Base-by-base conservation (phyloP, 2,113 vertebrate species). In the Takifugu flavidus region DNA sequence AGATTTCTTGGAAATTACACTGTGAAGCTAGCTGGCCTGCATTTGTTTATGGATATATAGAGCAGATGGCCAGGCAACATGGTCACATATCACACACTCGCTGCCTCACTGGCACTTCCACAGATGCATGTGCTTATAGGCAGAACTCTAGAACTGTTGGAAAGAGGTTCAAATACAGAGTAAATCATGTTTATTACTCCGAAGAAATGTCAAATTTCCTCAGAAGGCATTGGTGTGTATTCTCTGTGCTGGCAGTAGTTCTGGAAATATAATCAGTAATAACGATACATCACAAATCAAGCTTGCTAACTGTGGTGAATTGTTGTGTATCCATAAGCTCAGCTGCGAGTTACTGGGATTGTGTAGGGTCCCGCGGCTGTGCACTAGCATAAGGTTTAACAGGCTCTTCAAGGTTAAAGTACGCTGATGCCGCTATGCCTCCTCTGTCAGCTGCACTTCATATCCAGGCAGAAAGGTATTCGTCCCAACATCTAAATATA, bases 61-160 rank as follows among this genome's bases (percentile, higher is more conserved):
- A 91, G 87, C 90, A 92, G 90, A 91, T 91, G 90, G 87, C 69
- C 68, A 25, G 77, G 69, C 86, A 83, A 82, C 79, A 83, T 82
- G 87, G 82, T 85, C 86, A 53, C 77, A 82, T 86, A 82, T 87
- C 82, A 69, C 76, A 72, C 77, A 67, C 75, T 59, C 68, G 54
- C 67, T 66, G 76, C 65, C 61, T 59, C 13, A 25, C 70, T 73
- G 74, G 68, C 70, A 75, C 68, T 57, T 58, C 66, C 75, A 62
- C 56, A 67, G 67, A 70, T 55, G 57, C 34, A 46, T 55, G 51
- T 56, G 52, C 69, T 69, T 57, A 62, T 56, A 74, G 62, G 57
- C 75, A 71, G 59, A 67, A 65, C 70, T 62, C 44, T 60, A 75
- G 68, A 61, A 44, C 28, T 43, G 47, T 59, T 74, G 62, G 49